Percentiles rank a stretch among this genome's conserved stretches.
phyloP scores from a whole-genome alignment of 2,113 vertebrate genomes.

The Monopterus albus region DNA sequence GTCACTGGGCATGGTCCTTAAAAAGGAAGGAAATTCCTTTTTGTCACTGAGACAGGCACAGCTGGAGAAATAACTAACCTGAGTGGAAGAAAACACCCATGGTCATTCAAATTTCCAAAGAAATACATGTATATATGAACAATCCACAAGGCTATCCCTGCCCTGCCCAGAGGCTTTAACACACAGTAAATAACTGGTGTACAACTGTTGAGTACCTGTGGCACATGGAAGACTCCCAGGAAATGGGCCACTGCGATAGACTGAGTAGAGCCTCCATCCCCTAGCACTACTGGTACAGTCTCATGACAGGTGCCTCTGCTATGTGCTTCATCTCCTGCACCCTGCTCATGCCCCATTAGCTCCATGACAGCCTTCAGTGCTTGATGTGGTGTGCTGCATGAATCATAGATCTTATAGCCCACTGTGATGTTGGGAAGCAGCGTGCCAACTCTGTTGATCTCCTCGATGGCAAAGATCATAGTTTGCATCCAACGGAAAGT shows the following conservation, averaged over 20 bases:
- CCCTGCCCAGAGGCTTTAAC: background rate
- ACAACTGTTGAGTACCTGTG: slow-evolving; percentile 72
- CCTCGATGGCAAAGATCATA: slow-evolving; percentile 85
- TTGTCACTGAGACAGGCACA: slow-evolving; percentile 85
- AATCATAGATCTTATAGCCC: slow-evolving; percentile 84
- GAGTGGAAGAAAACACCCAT: background rate
- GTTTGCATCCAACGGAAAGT: slow-evolving; percentile 85
- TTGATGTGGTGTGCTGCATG: slow-evolving; percentile 79
- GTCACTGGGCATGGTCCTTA: slow-evolving; percentile 86
- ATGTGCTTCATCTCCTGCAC: background rate
- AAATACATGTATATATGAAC: too few relatives aligned
- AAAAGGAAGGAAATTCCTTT: slow-evolving; percentile 81
- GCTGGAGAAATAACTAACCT: slow-evolving; percentile 87
- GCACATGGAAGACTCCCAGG: slow-evolving; percentile 81
- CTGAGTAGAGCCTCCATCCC: slow-evolving; percentile 84
- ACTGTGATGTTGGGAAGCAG: slow-evolving; percentile 82
- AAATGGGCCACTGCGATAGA: slow-evolving; percentile 83
- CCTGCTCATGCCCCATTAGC: slow-evolving; percentile 65
- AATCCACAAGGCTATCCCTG: background rate
- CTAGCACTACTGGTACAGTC: slow-evolving; percentile 78
- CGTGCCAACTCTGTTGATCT: slow-evolving; percentile 77
- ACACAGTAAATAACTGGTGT: background rate
- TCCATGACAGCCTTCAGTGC: slow-evolving; percentile 79
- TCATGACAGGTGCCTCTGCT: slow-evolving; percentile 49
- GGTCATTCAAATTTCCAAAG: too few relatives aligned